These are phyloP conservation scores for Byasa hedistus DNA, from an alignment of 2,888 invertebrate genomes.

Conservation along the genomic window DNA sequence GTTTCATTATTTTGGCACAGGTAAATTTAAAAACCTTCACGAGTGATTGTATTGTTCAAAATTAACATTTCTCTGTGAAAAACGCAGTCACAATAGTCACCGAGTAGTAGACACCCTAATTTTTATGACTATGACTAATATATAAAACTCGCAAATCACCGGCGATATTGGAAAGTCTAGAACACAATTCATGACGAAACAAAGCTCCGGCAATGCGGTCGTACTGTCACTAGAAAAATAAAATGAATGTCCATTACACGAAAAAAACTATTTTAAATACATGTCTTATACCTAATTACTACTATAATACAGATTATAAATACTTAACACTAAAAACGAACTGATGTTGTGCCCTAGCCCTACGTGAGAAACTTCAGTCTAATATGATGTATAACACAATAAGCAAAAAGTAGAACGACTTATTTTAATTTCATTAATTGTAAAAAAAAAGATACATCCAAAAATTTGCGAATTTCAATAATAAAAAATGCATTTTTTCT, in stretches of 20 bases:
- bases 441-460: too few species aligned
- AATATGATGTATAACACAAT: neutral
- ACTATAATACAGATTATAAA: constrained; percentile 39
- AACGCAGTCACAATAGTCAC: too few species aligned
- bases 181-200: neutral
- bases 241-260: constrained; percentile 1
- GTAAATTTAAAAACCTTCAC: neutral
- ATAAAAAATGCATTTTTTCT: too few species aligned
- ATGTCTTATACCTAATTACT: constrained; percentile 32
- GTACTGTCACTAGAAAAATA: constrained; percentile 17
- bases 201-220: constrained; percentile 6
- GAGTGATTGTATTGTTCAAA: too few species aligned
- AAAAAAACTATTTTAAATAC: constrained; percentile 27
- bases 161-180: too few species aligned
- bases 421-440: too few species aligned
- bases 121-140: neutral
- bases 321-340: constrained; percentile 31
- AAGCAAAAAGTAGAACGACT: neutral
- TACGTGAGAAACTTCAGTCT: neutral
- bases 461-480: too few species aligned
- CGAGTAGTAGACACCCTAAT: too few species aligned
- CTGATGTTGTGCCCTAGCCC: constrained; percentile 35
- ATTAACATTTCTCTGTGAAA: too few species aligned
- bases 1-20: constrained; percentile 25
- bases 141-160: neutral